Conservation (phyloP, 2,113 vertebrate genomes). For the Scatophagus argus region DNA sequence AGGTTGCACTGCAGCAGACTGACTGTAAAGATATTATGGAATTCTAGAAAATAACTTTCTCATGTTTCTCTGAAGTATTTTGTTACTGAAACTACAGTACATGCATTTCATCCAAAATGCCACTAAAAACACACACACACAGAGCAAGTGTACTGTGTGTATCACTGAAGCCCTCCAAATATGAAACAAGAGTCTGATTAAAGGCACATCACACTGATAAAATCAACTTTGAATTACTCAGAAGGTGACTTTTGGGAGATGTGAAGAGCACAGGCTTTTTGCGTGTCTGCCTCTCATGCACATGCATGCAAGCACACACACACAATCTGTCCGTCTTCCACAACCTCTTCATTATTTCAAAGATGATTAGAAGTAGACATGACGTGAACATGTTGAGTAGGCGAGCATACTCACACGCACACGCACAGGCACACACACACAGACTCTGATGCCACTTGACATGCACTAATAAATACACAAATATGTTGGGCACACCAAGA, state of each 20-base stretch:
- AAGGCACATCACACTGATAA: constrained; percentile 18
- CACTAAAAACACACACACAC: not conserved
- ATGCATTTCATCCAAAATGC: not conserved
- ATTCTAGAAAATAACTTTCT: not conserved
- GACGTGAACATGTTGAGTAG: constrained; percentile 64
- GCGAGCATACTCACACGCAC: constrained; percentile 11
- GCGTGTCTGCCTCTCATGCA: not conserved
- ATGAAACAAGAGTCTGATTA: not conserved
- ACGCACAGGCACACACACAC: constrained; percentile 7
- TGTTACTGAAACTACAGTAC: not conserved
- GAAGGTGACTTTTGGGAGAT: constrained; percentile 30
- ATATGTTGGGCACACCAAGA: constrained; percentile 57
- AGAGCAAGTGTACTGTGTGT: not conserved
- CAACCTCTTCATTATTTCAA: constrained; percentile 67
- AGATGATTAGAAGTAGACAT: constrained; percentile 71
- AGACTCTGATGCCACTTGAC: no score
- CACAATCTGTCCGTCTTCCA: constrained; percentile 48
- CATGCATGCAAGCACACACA: not conserved
- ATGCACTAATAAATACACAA: constrained; percentile 41
- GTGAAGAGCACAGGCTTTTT: constrained; percentile 11
- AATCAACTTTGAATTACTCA: not conserved
- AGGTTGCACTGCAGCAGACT: not conserved
- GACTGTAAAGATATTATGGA: not conserved
- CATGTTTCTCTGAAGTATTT: not conserved
- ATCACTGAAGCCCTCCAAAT: not conserved